phyloP scores from a whole-genome alignment of 2,888 invertebrate genomes.

The Drosophila conformis region DNA sequence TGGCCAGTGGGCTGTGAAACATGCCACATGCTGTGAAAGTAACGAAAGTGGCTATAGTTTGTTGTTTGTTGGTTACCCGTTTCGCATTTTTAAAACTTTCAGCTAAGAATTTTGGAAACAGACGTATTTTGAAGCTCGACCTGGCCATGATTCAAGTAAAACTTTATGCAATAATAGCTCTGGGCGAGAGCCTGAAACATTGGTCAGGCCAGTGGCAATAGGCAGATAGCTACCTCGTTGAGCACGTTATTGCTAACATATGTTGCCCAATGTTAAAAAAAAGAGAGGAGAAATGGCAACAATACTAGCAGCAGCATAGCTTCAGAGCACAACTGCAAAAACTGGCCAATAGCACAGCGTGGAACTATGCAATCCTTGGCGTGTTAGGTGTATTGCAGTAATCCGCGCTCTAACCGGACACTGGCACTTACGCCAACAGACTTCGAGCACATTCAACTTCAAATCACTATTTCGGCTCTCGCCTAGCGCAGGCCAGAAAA shows the following conservation, averaged over 20 bases:
- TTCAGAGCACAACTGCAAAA: slow-evolving; percentile 15
- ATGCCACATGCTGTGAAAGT: slow-evolving; percentile 59
- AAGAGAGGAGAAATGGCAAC: slow-evolving; percentile 14
- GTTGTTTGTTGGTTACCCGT: slow-evolving; percentile 33
- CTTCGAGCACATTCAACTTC: neutral
- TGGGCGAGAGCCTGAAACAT: slow-evolving; percentile 4
- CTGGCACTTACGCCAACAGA: neutral
- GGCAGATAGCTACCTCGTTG: slow-evolving; percentile 27
- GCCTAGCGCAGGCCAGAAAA: neutral
- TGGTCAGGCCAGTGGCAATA: slow-evolving; percentile 23
- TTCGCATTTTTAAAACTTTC: slow-evolving; percentile 43
- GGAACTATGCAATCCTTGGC: neutral
- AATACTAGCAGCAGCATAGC: slow-evolving; percentile 33
- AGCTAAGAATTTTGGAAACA: slow-evolving; percentile 38
- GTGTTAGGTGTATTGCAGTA: neutral
- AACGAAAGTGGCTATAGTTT: slow-evolving; percentile 59
- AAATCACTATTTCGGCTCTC: neutral
- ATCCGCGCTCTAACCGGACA: neutral
- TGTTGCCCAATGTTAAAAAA: slow-evolving; percentile 70
- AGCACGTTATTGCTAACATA: slow-evolving; percentile 72
- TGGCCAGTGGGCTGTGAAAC: slow-evolving; percentile 22
- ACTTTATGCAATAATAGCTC: slow-evolving; percentile 73
- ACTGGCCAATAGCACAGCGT: neutral
- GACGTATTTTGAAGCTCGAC: slow-evolving; percentile 10
- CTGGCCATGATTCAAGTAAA: slow-evolving; percentile 64